These are phyloP conservation scores for Agrotis ipsilon DNA, from an alignment of 2,888 invertebrate genomes.

Conservation along the genomic window DNA sequence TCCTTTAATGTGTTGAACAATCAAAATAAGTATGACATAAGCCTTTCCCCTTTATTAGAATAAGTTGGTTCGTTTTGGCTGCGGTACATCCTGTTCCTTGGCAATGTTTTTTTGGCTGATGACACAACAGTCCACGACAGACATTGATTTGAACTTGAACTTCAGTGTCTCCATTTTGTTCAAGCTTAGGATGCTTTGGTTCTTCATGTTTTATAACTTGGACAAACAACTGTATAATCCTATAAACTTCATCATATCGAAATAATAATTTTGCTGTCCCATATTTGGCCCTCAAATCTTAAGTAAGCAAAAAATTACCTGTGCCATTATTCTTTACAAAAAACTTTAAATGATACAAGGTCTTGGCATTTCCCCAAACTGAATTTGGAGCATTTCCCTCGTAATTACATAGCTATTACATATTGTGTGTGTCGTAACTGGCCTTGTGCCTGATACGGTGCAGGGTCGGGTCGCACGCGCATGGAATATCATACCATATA, in stretches of 20 bases:
- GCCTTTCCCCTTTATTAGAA: constrained; percentile 16
- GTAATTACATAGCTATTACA: constrained; percentile 56
- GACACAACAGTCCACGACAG: background rate
- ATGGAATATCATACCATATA: constrained; percentile 61
- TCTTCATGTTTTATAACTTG: background rate
- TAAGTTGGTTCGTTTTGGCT: constrained; percentile 15
- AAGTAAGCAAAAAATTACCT: background rate
- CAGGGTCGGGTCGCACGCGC: constrained; percentile 75
- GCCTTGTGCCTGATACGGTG: constrained; percentile 72
- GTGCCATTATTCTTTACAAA: background rate
- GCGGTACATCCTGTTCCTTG: constrained; percentile 16
- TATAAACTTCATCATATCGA: background rate
- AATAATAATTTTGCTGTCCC: too few relatives aligned
- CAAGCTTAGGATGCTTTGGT: background rate
- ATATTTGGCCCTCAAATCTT: background rate
- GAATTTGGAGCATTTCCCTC: constrained; percentile 36
- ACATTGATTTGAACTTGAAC: background rate
- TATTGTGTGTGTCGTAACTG: constrained; percentile 59
- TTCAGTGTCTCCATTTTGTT: background rate
- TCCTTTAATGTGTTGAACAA: constrained; percentile 2
- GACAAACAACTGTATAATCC: too few relatives aligned
- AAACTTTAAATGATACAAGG: constrained; percentile 29
- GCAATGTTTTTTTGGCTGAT: background rate
- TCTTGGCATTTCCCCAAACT: constrained; percentile 38
- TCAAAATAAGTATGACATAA: constrained; percentile 47